Conservation (phyloP, 2,797 vertebrate species). For the Sebastes oblongus region DNA sequence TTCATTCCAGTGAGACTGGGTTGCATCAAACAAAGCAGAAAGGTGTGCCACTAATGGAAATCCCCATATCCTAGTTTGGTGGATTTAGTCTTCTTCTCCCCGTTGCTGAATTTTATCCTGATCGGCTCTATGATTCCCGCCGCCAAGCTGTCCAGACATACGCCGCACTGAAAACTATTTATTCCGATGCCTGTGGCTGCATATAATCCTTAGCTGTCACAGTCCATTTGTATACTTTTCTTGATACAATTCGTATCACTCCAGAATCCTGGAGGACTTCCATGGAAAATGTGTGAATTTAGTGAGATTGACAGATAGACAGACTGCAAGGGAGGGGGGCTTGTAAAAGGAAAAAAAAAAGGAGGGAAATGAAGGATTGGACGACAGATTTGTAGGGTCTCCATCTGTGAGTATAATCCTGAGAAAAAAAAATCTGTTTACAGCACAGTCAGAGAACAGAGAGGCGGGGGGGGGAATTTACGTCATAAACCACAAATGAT, state of each 20-base stretch:
- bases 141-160: constrained; percentile 45
- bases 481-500: constrained; percentile 48
- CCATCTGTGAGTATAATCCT: constrained; percentile 81
- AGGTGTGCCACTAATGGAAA: constrained; percentile 20
- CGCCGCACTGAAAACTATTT: constrained; percentile 33
- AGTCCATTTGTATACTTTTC: constrained; percentile 55
- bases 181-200: constrained; percentile 51
- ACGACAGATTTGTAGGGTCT: constrained; percentile 70
- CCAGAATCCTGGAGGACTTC: constrained; percentile 46
- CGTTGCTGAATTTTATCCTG: constrained; percentile 48
- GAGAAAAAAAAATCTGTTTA: constrained; percentile 67
- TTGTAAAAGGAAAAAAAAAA: constrained; percentile 13
- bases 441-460: constrained; percentile 40
- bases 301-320: constrained; percentile 50
- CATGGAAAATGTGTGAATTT: constrained; percentile 67
- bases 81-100: constrained; percentile 18
- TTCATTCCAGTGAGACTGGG: no score
- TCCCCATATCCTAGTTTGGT: background rate
- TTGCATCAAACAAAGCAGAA: background rate
- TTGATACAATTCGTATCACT: constrained; percentile 52
- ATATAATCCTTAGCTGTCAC: constrained; percentile 53
- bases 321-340: background rate
- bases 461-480: constrained; percentile 26
- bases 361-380: constrained; percentile 55
- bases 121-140: constrained; percentile 17